Percentiles rank a stretch among this genome's conserved stretches.
phyloP scores from a whole-genome alignment of 2,888 invertebrate species.

The Camptogramma bilineatum region DNA sequence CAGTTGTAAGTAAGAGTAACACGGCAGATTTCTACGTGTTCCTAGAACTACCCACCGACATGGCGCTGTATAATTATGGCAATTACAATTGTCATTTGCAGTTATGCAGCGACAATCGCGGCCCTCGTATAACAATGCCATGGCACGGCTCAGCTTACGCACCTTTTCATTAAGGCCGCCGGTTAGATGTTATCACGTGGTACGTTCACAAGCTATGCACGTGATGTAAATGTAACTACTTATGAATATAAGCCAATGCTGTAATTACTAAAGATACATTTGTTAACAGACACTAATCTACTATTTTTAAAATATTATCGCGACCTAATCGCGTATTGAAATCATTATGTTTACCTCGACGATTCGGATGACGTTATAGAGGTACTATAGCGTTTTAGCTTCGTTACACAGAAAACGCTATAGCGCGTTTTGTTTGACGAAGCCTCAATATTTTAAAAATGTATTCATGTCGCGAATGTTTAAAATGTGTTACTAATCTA shows the following conservation, averaged over 20 bases:
- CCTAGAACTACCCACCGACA: slow-evolving; percentile 52
- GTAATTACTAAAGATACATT: not conserved
- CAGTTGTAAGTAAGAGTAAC: slow-evolving; percentile 34
- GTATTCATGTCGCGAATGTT: too few species aligned
- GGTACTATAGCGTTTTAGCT: too few species aligned
- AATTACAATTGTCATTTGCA: slow-evolving; percentile 57
- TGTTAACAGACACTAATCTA: not conserved
- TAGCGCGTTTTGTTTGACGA: too few species aligned
- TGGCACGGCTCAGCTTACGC: slow-evolving; percentile 26
- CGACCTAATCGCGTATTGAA: too few species aligned
- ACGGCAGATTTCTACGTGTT: slow-evolving; percentile 52
- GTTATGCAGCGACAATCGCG: slow-evolving; percentile 52
- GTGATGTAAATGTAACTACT: not conserved
- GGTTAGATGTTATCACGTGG: slow-evolving; percentile 22
- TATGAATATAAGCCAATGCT: not conserved
- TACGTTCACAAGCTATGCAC: not conserved
- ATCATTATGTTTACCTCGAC: too few species aligned
- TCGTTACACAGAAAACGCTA: too few species aligned
- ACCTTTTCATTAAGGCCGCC: slow-evolving; percentile 44
- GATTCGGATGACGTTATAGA: too few species aligned
- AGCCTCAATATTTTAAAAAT: too few species aligned
- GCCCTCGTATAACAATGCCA: slow-evolving; percentile 33
- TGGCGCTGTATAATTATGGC: slow-evolving; percentile 54
- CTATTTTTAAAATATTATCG: too few species aligned
- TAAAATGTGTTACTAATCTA: too few species aligned